A percentile compares a stretch with the other conserved stretches of the same genome.
Evolutionary conservation across 1,140 invertebrate genomes (phyloP).

Genomic region (Calliphora vicina): DNA sequence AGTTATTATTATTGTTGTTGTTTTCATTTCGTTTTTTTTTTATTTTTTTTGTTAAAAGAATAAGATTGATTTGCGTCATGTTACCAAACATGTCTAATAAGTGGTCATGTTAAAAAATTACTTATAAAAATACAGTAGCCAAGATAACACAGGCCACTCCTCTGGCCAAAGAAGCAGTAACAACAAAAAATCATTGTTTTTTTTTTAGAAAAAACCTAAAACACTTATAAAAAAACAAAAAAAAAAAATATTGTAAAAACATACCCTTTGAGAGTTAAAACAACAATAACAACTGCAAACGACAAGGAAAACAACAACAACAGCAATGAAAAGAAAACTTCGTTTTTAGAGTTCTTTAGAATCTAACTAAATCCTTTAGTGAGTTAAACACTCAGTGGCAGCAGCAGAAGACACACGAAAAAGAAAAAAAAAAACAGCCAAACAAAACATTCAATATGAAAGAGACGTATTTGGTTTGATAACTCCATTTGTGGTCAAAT

Average conservation of each 20-base stretch:
- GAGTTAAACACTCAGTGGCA: background rate
- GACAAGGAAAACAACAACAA: background rate
- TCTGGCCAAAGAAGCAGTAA: background rate
- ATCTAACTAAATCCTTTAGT: constrained; percentile 28
- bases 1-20: background rate
- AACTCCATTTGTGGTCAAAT: constrained; percentile 35
- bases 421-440: background rate
- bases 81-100: constrained; percentile 39
- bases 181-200: background rate
- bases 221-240: constrained; percentile 21
- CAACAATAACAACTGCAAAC: background rate
- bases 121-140: constrained; percentile 13
- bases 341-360: constrained; percentile 15
- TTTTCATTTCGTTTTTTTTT: constrained; percentile 19
- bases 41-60: constrained; percentile 17
- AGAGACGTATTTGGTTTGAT: constrained; percentile 31
- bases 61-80: constrained; percentile 34
- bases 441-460: constrained; percentile 4
- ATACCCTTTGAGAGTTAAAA: constrained; percentile 24
- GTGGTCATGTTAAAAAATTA: constrained; percentile 31
- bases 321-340: background rate
- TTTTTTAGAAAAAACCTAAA: background rate
- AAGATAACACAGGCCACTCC: constrained; percentile 29
- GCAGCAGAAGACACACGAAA: background rate
- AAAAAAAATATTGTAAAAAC: constrained; percentile 8